Base-by-base conservation (phyloP, 1,140 invertebrate species). In the Lanistes nyassanus region DNA sequence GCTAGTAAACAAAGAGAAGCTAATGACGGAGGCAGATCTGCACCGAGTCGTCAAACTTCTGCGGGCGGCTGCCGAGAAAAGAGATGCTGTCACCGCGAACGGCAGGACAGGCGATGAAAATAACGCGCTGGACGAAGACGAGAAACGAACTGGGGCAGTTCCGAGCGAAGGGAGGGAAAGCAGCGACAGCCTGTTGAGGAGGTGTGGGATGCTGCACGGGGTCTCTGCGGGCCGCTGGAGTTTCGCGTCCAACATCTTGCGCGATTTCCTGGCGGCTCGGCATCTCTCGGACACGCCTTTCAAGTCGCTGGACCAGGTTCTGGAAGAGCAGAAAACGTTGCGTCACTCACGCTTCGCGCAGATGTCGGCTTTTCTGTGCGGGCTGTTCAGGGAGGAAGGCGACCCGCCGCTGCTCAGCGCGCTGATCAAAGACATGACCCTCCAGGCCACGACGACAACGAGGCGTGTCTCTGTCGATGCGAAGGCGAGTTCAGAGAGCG, bases 181-280 rank as follows among this genome's bases (percentile, higher is more conserved):
- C 2, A 62, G 71, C n/a, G 77, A 78, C 55, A 67, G 71, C 1
- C 75, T 78, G 21, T 69, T 85, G 19, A 74, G 77, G 1, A 78
- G 81, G 64, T 73, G 81, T 53, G 84, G 83, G 26, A 77, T 79
- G 19, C 81, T 85, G 47, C 74, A 62, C 26, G 79, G 66, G 60
- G 73, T 69, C 31, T 39, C 62, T 56, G 11, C 75, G 75, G 72
- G 71, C 26, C 26, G 76, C n/a, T 80, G 76, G 55, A 79, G 73
- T 53, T 83, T 83, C 60, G 64, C 80, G 16, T 81, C 81, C 69
- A 77, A 74, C 53, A 53, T 82, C 3, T 70, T 83, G 21, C 72
- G 76, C 23, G 82, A 85, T 73, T 85, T 83, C 60, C 78, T 86
- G 19, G 81, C 84, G 16, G 81, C 83, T 0, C 73, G 78, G 34